Percentiles rank a stretch among this genome's conserved stretches.
Evolutionary conservation across 2,888 invertebrate species (phyloP).

Genomic region (Protula sp.): DNA sequence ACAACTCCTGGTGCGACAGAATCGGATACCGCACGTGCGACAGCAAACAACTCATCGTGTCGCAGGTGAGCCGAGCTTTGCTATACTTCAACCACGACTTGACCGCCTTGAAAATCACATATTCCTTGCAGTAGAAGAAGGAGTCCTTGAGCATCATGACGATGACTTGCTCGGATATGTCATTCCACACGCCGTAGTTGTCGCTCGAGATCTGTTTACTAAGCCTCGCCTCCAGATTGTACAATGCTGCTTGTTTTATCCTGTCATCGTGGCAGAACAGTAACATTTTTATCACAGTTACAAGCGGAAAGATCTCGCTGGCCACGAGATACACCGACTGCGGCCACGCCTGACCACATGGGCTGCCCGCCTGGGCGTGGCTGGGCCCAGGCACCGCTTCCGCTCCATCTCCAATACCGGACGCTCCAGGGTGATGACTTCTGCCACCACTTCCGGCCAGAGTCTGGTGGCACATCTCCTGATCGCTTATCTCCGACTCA

Average conservation of each 20-base stretch:
- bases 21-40: constrained; percentile 17
- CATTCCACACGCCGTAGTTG: constrained; percentile 20
- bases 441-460: neutral
- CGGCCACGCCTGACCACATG: neutral
- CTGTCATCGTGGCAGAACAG: constrained; percentile 14
- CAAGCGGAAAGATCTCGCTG: constrained; percentile 22
- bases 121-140: constrained; percentile 21
- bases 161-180: constrained; percentile 13
- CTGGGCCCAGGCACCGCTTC: too few relatives aligned
- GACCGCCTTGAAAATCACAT: constrained; percentile 17
- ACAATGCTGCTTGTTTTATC: constrained; percentile 18
- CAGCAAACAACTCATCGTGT: constrained; percentile 6
- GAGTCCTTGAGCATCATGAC: constrained; percentile 16
- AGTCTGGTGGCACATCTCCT: neutral
- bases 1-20: constrained; percentile 13
- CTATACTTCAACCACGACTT: constrained; percentile 14
- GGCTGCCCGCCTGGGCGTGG: neutral
- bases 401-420: neutral
- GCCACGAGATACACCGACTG: constrained; percentile 9
- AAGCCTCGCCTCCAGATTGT: constrained; percentile 23
- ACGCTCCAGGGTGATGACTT: too few relatives aligned
- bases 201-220: constrained; percentile 17
- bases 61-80: neutral
- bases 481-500: neutral
- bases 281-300: constrained; percentile 19